phyloP scores from a whole-genome alignment of 2,113 vertebrate species.

The Cisticola juncidis region DNA sequence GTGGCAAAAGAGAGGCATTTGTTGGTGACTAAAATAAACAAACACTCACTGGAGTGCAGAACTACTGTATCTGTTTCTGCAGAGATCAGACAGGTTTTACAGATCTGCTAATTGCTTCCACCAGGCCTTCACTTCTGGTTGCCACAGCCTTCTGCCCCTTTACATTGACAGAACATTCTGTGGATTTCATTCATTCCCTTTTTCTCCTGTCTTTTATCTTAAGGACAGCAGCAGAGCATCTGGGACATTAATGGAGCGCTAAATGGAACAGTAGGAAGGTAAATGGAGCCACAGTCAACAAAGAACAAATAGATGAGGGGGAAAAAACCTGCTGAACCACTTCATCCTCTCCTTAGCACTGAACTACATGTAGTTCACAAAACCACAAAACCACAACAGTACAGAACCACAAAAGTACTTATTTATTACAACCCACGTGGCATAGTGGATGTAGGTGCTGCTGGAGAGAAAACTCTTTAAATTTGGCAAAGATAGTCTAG shows the following conservation, averaged over 20 bases:
- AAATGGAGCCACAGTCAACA: background rate
- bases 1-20: fast-evolving
- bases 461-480: background rate
- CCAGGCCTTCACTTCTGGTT: background rate
- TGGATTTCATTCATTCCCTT: background rate
- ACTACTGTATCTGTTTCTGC: background rate
- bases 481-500: background rate
- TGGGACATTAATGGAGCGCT: background rate
- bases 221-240: background rate
- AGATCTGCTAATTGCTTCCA: background rate
- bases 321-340: background rate
- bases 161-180: background rate
- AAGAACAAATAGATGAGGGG: background rate
- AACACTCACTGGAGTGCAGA: background rate
- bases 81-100: background rate
- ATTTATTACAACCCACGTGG: background rate
- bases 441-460: background rate
- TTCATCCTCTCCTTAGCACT: background rate
- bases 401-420: background rate
- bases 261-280: background rate
- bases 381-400: too few species aligned
- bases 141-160: background rate
- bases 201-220: background rate
- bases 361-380: background rate
- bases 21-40: background rate